Evolutionary conservation across 2,113 vertebrate genomes (phyloP).

Genomic region (Clarias macrocephalus): DNA sequence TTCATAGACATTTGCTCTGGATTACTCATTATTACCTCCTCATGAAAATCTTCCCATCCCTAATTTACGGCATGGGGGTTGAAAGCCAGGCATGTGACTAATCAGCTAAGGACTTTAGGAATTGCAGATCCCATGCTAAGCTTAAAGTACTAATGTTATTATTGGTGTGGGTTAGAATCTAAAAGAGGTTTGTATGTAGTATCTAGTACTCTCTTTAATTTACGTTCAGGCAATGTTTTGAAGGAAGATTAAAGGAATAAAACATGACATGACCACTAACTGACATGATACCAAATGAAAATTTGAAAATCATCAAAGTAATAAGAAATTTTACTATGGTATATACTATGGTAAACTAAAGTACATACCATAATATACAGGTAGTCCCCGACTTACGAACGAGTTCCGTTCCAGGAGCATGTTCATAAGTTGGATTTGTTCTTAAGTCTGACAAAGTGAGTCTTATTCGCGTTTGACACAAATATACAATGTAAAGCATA

Average conservation of each 20-base stretch:
- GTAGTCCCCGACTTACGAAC: too few species aligned
- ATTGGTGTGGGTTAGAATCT: background rate
- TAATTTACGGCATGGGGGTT: slow-evolving; percentile 8
- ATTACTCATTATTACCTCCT: slow-evolving; percentile 1
- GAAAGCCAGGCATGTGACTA: slow-evolving; percentile 15
- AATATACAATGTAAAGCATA: too few species aligned
- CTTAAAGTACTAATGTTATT: background rate
- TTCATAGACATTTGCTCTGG: background rate
- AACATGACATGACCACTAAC: background rate
- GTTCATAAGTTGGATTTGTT: too few species aligned
- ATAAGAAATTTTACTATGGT: too few species aligned
- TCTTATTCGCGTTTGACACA: too few species aligned
- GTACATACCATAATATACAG: too few species aligned
- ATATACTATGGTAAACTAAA: too few species aligned
- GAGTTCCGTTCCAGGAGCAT: too few species aligned
- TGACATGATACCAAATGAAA: background rate
- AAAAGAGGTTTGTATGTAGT: background rate
- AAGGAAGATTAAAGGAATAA: background rate
- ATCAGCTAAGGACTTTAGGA: background rate
- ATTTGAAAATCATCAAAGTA: too few species aligned
- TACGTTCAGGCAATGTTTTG: background rate
- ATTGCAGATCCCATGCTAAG: background rate
- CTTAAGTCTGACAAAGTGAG: too few species aligned
- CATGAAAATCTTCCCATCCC: background rate
- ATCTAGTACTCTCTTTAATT: background rate